phyloP scores from a whole-genome alignment of 1,140 invertebrate species.

The Solen grandis region DNA sequence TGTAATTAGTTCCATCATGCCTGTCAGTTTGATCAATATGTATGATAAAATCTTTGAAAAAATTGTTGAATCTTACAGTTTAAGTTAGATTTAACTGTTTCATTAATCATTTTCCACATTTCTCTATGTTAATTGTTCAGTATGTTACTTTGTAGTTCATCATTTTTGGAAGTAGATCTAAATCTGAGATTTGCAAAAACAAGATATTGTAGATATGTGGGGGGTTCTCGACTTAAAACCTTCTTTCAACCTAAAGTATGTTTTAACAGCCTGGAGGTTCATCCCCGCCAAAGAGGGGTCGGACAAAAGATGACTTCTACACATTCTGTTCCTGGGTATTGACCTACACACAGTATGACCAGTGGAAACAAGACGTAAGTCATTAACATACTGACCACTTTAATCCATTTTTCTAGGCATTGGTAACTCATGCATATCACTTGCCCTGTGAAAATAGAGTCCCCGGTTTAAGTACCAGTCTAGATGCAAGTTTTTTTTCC shows the following conservation, averaged over 20 bases:
- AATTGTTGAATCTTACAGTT: no score
- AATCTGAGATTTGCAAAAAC: neutral
- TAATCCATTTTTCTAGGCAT: neutral
- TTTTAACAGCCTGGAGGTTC: conserved; percentile 54
- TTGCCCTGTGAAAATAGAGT: no score
- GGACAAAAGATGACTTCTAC: conserved; percentile 84
- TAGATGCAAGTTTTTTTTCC: no score
- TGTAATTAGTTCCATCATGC: no score
- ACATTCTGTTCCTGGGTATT: conserved; percentile 83
- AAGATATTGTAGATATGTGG: neutral
- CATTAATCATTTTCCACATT: neutral
- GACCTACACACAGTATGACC: conserved; percentile 84
- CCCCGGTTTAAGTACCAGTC: no score
- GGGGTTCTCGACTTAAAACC: neutral
- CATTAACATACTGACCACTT: conserved; percentile 4
- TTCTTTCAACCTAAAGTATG: neutral
- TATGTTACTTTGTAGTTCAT: neutral
- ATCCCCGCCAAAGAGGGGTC: conserved; percentile 68
- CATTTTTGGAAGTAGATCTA: neutral
- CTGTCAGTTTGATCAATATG: no score
- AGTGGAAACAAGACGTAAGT: conserved; percentile 81
- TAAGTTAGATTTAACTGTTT: no score
- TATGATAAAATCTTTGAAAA: no score
- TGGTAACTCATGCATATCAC: neutral
- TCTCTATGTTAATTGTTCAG: neutral